These are phyloP conservation scores for Brachylomia viminalis DNA, from an alignment of 2,888 invertebrate genomes.

Conservation along the genomic window DNA sequence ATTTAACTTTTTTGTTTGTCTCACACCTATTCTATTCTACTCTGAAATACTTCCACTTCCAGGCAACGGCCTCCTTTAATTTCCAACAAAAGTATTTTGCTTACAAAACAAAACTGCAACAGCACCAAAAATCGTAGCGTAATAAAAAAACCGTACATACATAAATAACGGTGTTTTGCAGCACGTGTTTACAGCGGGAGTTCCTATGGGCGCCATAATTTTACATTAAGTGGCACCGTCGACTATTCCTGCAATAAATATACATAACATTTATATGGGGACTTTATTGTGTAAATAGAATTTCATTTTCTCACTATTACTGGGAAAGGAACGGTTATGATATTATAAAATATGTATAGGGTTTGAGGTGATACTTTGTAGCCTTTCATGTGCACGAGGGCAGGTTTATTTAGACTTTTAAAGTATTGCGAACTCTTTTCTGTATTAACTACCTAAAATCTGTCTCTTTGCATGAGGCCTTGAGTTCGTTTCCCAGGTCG, in stretches of 20 bases:
- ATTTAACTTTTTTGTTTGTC: not conserved
- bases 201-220: constrained; percentile 73
- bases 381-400: not conserved
- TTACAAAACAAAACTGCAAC: constrained; percentile 30
- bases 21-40: not conserved
- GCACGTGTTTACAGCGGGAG: constrained; percentile 66
- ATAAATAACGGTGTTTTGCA: constrained; percentile 63
- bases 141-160: constrained; percentile 49
- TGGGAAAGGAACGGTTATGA: constrained; percentile 14
- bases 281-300: constrained; percentile 56
- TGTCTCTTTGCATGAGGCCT: too few relatives aligned
- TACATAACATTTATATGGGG: constrained; percentile 55
- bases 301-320: constrained; percentile 56
- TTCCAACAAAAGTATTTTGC: constrained; percentile 10
- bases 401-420: not conserved
- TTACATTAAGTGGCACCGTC: constrained; percentile 66
- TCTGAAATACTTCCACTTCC: too few relatives aligned
- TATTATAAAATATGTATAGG: constrained; percentile 21
- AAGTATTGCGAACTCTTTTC: not conserved
- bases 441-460: not conserved
- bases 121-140: constrained; percentile 20
- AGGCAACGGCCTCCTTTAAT: not conserved
- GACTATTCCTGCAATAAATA: constrained; percentile 57
- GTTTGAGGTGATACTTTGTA: not conserved
- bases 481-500: too few relatives aligned